Base-by-base conservation (phyloP, 2,888 invertebrate species). In the Phorcus lineatus region DNA sequence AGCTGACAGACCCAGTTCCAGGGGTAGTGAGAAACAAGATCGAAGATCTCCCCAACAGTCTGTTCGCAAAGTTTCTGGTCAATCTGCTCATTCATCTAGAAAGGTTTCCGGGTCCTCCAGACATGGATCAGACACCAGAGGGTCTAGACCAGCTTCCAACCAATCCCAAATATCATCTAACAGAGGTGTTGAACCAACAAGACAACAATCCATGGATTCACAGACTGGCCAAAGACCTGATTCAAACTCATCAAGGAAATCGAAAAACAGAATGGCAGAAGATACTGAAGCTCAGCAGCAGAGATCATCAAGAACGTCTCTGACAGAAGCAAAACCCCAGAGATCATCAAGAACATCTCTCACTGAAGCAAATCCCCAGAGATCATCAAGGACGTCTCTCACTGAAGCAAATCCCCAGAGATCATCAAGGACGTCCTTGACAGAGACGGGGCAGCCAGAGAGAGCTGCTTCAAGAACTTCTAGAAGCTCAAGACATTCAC, bases 1-100 rank as follows among this genome's bases (percentile, higher is more conserved):
- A 28, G 55, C 78, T 16, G 78, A 81, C 22, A 81, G 80, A 13
- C 77, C 74, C 24, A 70, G 74, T 22, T 82, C 83, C 16, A 22
- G 2, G 11, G 74, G 19, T 0, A 40, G 36, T 74, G 11, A 13
- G 28, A 28, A 31, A 16, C 11, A 40, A 36, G 40, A 74, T 28
- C 28, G 36, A 74, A 24, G 24, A 6, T 28, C 62, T 17, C 24
- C 62, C 16, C 62, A 62, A 28, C 24, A 62, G 17, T 62, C 62
- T 28, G 17, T 17, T 24, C 24, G 16, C 24, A 62, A 28, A 28
- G 62, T 24, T 62, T 47, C 47, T 47, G 47, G 13, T 47, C 47
- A 47, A 13, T 47, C 47, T 47, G 47, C 47, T 47, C 47, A 47
- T 47, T 47, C 47, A 13, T 13, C 7, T 3, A 62, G 62, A 62